A percentile compares a stretch with the other conserved stretches of the same genome.
Evolutionary conservation across 2,113 vertebrate species (phyloP).

Genomic region (Phaethon lepturus): DNA sequence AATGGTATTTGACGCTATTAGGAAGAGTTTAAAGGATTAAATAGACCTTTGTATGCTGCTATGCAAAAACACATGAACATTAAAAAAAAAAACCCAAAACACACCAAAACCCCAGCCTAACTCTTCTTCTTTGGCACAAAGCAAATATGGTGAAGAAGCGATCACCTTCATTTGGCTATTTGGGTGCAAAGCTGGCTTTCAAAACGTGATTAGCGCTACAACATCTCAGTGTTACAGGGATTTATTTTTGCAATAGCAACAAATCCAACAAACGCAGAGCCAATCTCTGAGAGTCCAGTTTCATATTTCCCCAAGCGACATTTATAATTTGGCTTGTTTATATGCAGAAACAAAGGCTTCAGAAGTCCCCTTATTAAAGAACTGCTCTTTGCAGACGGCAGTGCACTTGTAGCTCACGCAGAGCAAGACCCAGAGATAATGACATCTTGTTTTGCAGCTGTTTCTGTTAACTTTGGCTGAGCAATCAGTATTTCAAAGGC

Average conservation of each 20-base stretch:
- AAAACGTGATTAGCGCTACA: not conserved
- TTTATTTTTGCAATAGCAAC: not conserved
- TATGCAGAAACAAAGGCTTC: slow-evolving; percentile 23
- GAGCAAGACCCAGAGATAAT: slow-evolving; percentile 49
- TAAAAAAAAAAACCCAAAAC: not conserved
- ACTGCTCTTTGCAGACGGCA: slow-evolving; percentile 50
- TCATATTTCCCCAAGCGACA: not conserved
- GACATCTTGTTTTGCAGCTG: slow-evolving; percentile 58
- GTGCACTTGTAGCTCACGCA: not conserved
- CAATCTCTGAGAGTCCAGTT: not conserved
- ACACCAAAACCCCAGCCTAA: not conserved
- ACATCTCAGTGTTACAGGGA: not conserved
- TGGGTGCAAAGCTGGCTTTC: not conserved
- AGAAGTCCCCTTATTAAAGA: slow-evolving; percentile 46
- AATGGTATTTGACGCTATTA: not conserved
- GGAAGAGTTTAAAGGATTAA: not conserved
- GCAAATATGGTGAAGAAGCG: not conserved
- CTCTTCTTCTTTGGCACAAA: not conserved
- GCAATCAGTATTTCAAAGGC: slow-evolving; percentile 51
- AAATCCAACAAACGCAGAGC: not conserved
- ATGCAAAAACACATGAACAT: not conserved
- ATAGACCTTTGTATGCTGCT: not conserved
- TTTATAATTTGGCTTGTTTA: slow-evolving; percentile 27
- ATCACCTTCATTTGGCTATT: not conserved
- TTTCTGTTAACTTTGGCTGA: slow-evolving; percentile 60